These are phyloP conservation scores for Drosophila willistoni DNA, from an alignment of 1,140 invertebrate species.

Conservation along the genomic window DNA sequence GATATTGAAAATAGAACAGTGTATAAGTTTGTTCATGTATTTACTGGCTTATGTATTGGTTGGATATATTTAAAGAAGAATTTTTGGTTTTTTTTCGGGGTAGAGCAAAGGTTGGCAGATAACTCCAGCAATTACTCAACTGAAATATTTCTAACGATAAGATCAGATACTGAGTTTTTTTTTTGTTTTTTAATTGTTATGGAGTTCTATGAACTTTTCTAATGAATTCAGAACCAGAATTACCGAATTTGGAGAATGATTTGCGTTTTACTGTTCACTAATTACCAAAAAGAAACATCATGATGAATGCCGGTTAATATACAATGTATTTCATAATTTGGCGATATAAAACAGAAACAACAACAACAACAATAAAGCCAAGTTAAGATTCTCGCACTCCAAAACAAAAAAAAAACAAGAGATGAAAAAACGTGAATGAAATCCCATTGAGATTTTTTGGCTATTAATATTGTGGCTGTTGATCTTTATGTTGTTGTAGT, in stretches of 20 bases:
- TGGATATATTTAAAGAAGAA: conserved; percentile 24
- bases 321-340: conserved; percentile 15
- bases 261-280: conserved; percentile 52
- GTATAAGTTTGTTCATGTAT: conserved; percentile 18
- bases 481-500: conserved; percentile 41
- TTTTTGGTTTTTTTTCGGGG: no score
- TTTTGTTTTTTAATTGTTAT: conserved; percentile 1
- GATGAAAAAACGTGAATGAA: conserved; percentile 50
- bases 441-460: conserved; percentile 63
- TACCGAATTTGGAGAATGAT: conserved; percentile 39
- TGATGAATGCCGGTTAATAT: conserved; percentile 4
- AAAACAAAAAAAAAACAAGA: conserved; percentile 11
- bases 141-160: conserved; percentile 32
- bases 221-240: conserved; percentile 58
- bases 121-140: background rate
- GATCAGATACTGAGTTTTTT: conserved; percentile 5
- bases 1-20: conserved; percentile 43
- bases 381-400: conserved; percentile 8
- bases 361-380: conserved; percentile 32
- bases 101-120: conserved; percentile 36
- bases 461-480: conserved; percentile 33
- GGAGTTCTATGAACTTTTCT: conserved; percentile 37
- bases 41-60: conserved; percentile 12
- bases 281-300: conserved; percentile 19
- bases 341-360: conserved; percentile 5